Evolutionary conservation across 1,140 invertebrate genomes (phyloP).

Genomic region (Sycophila sp.): DNA sequence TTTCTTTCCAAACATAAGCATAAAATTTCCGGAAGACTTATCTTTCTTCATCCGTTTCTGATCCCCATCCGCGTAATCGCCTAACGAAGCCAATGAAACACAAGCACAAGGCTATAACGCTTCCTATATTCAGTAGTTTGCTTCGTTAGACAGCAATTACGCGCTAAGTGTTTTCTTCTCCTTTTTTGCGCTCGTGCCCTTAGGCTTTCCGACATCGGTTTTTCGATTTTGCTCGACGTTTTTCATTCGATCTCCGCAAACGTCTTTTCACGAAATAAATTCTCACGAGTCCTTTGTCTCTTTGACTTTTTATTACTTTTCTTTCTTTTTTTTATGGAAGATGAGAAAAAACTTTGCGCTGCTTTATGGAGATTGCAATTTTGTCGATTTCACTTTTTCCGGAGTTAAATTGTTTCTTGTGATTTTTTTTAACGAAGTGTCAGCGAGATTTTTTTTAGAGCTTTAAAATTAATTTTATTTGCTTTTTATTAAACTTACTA

Average conservation of each 20-base stretch:
- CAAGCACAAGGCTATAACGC: neutral
- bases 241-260: neutral
- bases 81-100: neutral
- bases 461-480: too few species aligned
- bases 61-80: neutral
- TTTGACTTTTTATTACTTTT: neutral
- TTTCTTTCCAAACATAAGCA: too few species aligned
- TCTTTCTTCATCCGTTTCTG: too few species aligned
- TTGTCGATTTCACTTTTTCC: neutral
- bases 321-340: neutral
- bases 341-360: neutral
- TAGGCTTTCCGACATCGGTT: neutral
- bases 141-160: conserved; percentile 12
- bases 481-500: too few species aligned
- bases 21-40: neutral
- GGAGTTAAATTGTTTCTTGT: neutral
- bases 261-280: neutral
- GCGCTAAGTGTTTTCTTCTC: neutral
- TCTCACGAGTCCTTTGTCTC: neutral
- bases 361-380: neutral
- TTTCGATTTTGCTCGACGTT: neutral
- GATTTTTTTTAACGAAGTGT: too few species aligned
- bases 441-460: too few species aligned
- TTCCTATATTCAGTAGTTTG: neutral
- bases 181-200: neutral